Conservation (phyloP, 1,140 invertebrate genomes). For the Rhagoletis zephyria region DNA sequence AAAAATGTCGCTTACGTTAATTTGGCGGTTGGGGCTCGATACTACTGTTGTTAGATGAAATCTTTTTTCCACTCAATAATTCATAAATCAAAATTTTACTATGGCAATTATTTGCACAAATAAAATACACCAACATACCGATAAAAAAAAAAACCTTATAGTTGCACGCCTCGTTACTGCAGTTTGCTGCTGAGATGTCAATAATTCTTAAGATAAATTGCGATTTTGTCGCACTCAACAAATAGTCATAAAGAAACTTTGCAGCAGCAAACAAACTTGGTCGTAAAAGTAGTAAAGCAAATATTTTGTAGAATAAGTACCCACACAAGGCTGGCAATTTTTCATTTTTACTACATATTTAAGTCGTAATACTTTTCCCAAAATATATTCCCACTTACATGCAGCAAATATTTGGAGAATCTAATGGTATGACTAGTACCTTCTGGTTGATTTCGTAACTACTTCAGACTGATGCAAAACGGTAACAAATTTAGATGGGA, state of each 20-base stretch:
- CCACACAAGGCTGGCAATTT: neutral
- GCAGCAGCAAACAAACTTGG: neutral
- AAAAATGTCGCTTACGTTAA: no score
- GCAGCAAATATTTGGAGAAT: neutral
- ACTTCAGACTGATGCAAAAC: no score
- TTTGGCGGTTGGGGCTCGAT: no score
- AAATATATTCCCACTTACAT: neutral
- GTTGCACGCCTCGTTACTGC: neutral
- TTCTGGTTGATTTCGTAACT: neutral
- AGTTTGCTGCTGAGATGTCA: neutral
- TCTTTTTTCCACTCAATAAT: no score
- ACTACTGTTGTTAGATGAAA: neutral
- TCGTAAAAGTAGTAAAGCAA: neutral
- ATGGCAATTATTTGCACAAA: no score
- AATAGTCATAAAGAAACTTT: conserved; percentile 31
- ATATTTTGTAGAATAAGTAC: neutral
- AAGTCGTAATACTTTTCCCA: no score
- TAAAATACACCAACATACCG: no score
- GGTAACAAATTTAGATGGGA: no score
- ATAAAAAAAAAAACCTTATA: no score
- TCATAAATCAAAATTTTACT: no score
- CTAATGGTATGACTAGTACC: neutral
- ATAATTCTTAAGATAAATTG: conserved; percentile 33
- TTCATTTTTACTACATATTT: neutral
- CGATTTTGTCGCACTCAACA: conserved; percentile 3